Evolutionary conservation across 2,888 invertebrate species (phyloP), one percentile per base, ranked within the genome.

Genomic region (Cistogaster globosa): DNA sequence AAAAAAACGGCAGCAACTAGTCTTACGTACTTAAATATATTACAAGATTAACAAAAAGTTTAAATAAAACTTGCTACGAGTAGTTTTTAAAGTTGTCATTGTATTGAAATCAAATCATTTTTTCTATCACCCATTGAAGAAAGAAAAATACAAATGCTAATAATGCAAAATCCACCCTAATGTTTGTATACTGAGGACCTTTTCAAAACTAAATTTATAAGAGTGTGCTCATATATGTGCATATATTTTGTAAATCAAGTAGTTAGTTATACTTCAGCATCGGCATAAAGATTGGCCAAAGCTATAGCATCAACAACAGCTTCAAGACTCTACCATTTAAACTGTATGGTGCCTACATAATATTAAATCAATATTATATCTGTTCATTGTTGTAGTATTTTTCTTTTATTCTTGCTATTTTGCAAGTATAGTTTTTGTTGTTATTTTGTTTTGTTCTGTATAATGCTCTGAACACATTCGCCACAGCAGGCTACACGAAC

Each of bases 71-170:
- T 62, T 76, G 84, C 84, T 78, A 71, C 62, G 45, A 62, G 53
- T 45, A 48, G 18, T 51, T 75, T 84, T 65, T 57, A 9, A 51
- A 81, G 57, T 74, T 85, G 84, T 85, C 81, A 85, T 42, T 75
- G 82, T 74, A 85, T 85, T 85, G 78, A 58, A 85, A 78, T 85
- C 84, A 78, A 69, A 85, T 78, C 68, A 78, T 78, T 84, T 62
- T 51, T 62, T 53, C 32, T 55, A 32, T 82, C 84, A 78, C 84
- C 84, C 77, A 85, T 82, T 74, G 16, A 85, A 84, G 68, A 76
- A 82, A 84, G 68, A 76, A 82, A 63, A 57, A 69, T 63, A 63
- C 32, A 57, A 55, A 71, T 53, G 57, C n/a, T 65, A 38, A 77
- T 36, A 45, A 78, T 38, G 11, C 45, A 51, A 63, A 71, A 58